phyloP scores from a whole-genome alignment of 2,888 invertebrate species.

The Cremastobaeus sp. region DNA sequence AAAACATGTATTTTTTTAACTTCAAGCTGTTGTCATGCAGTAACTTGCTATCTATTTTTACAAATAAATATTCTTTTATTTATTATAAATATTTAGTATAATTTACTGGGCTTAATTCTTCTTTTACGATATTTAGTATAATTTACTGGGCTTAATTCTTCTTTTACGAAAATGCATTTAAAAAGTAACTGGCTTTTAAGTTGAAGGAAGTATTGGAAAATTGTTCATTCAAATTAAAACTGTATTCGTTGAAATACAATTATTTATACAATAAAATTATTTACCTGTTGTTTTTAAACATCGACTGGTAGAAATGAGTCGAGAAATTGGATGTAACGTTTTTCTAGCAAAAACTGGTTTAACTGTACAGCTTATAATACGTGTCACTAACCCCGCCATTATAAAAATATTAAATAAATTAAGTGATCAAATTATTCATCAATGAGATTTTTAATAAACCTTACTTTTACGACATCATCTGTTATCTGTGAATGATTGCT shows the following conservation, averaged over 20 bases:
- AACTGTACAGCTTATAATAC: background rate
- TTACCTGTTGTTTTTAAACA: slow-evolving; percentile 18
- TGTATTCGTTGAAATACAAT: background rate
- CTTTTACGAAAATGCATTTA: too few relatives aligned
- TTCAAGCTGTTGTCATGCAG: background rate
- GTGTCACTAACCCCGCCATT: slow-evolving; percentile 28
- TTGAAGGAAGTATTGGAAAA: background rate
- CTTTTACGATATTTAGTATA: too few relatives aligned
- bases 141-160: too few relatives aligned
- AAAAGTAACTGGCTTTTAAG: too few relatives aligned
- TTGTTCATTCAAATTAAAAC: background rate
- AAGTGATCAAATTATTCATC: background rate
- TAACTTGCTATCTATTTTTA: background rate
- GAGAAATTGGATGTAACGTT: slow-evolving; percentile 9
- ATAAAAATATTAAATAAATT: slow-evolving; percentile 5
- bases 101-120: too few relatives aligned
- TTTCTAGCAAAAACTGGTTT: slow-evolving; percentile 4
- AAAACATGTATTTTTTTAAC: slow-evolving; percentile 35
- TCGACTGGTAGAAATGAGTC: slow-evolving; percentile 24
- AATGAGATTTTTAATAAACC: too few relatives aligned
- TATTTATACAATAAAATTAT: slow-evolving; percentile 1
- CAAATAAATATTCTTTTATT: background rate
- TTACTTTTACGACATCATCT: too few relatives aligned
- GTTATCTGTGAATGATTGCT: too few relatives aligned
- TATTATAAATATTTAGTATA: background rate